These are phyloP conservation scores for Loripinus fragilis DNA, from an alignment of 2,888 invertebrate species.

Conservation along the genomic window DNA sequence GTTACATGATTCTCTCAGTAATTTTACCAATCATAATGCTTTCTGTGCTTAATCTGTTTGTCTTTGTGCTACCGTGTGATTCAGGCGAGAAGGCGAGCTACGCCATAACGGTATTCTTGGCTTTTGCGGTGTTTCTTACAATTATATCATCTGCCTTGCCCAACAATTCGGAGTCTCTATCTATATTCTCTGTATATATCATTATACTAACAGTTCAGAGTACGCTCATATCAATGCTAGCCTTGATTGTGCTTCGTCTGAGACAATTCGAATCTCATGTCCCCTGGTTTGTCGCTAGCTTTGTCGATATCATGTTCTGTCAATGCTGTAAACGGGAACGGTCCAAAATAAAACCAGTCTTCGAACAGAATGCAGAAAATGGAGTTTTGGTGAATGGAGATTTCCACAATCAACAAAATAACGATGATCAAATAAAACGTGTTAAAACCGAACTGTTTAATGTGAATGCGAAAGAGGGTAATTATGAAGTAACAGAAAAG, in stretches of 20 bases:
- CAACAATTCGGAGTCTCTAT: conserved; percentile 38
- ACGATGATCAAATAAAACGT: no score
- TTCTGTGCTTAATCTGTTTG: no score
- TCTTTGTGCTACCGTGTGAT: no score
- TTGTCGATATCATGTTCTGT: not conserved
- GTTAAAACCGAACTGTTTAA: no score
- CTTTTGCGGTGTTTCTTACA: conserved; percentile 31
- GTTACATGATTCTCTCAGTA: conserved; percentile 30
- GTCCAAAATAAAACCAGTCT: not conserved
- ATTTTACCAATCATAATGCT: conserved; percentile 29
- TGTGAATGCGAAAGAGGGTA: no score
- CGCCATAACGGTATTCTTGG: conserved; percentile 49
- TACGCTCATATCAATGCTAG: conserved; percentile 2
- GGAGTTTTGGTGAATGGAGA: not conserved
- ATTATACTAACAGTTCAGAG: conserved; percentile 44
- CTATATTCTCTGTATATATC: conserved; percentile 45
- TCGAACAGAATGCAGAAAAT: no score
- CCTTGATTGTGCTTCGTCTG: conserved; percentile 14
- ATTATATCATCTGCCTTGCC: no score
- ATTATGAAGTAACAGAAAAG: not conserved
- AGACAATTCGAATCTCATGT: not conserved
- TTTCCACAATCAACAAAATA: not conserved
- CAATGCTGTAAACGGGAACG: not conserved
- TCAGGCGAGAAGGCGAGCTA: conserved; percentile 49
- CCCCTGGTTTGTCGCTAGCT: not conserved